Conservation (phyloP, 2,113 vertebrate genomes). For the Oplegnathus fasciatus region DNA sequence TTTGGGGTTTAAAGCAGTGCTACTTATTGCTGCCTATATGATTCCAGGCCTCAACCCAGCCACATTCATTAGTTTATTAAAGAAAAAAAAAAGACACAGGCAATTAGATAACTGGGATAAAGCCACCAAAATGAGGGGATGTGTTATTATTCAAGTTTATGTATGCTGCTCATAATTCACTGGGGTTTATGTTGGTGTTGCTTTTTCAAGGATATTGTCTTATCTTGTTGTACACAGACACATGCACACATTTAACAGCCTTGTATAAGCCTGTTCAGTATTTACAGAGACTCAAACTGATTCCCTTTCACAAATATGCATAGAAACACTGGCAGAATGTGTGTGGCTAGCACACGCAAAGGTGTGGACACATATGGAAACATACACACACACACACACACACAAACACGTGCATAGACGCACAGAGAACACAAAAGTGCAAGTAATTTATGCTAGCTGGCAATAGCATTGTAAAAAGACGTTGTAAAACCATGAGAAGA, state of each 20-base stretch:
- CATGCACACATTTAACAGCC: slow-evolving; percentile 72
- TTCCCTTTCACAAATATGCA: slow-evolving; percentile 56
- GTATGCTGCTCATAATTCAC: slow-evolving; percentile 76
- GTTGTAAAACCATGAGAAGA: slow-evolving; percentile 58
- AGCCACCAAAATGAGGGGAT: slow-evolving; percentile 77
- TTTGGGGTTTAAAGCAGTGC: slow-evolving; percentile 80
- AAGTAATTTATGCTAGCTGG: slow-evolving; percentile 44
- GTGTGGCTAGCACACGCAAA: slow-evolving; percentile 15
- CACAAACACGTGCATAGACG: neutral
- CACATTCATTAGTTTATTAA: slow-evolving; percentile 85
- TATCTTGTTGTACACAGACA: slow-evolving; percentile 78
- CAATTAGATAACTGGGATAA: slow-evolving; percentile 84
- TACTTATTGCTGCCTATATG: slow-evolving; percentile 81
- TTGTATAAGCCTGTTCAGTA: slow-evolving; percentile 64
- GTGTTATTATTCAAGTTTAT: slow-evolving; percentile 81
- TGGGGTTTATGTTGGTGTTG: slow-evolving; percentile 75
- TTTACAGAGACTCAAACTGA: slow-evolving; percentile 67
- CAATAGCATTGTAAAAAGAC: slow-evolving; percentile 42
- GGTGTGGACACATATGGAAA: slow-evolving; percentile 32
- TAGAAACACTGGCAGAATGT: slow-evolving; percentile 45
- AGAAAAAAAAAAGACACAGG: slow-evolving; percentile 73
- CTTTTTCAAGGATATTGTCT: slow-evolving; percentile 78
- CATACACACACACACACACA: neutral
- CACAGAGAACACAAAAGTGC: neutral
- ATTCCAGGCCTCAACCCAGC: slow-evolving; percentile 75